Base-by-base conservation (phyloP, 2,888 invertebrate species). In the Atrina japonica region DNA sequence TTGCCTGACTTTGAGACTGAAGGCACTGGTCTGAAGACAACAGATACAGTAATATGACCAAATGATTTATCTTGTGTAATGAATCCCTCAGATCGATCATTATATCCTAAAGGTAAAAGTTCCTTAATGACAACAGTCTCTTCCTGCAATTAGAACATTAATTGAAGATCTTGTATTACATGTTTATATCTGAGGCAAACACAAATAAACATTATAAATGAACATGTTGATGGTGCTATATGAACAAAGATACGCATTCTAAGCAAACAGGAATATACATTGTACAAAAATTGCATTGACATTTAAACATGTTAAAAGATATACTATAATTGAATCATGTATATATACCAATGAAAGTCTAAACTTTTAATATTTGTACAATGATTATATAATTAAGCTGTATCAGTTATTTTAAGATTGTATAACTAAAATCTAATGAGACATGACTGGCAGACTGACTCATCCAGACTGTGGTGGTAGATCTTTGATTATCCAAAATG, bases 1-100 rank as follows among this genome's bases (percentile, higher is more conserved):
- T 29, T 61, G 87, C 87, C 87, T 76, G 88, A 87, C 69, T 80
- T 84, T 14, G 84, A 85, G 9, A 91, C 90, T 1, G 90, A 89
- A 16, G 89, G 82, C 1, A 92, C 91, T 1, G 92, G 92, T 76
- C 92, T 88, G 82, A 92, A 92, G 30, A 92, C 83, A 2, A 91
- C 88, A 3, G 92, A 92, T 1, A 92, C 91, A 11, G 88, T 91
- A 83, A 92, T 90, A 11, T 89, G 86, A 2, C 90, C 90, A 45
- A 87, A 84, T 29, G 78, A 75, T 47, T 76, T 75, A 70, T 86
- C 85, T 9, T 76, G 77, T n/a, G n/a, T n/a, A 3, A 82, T 77
- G 60, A 84, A 84, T 6, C 88, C 89, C 47, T 83, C 79, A 27
- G 84, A 77, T 18, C 84, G 81, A 25, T 86, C 82, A 80, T 89